Evolutionary conservation across 2,888 invertebrate genomes (phyloP), one percentile per base, ranked within the genome.

Genomic region (Scaptodrosophila latifasciaeformis): DNA sequence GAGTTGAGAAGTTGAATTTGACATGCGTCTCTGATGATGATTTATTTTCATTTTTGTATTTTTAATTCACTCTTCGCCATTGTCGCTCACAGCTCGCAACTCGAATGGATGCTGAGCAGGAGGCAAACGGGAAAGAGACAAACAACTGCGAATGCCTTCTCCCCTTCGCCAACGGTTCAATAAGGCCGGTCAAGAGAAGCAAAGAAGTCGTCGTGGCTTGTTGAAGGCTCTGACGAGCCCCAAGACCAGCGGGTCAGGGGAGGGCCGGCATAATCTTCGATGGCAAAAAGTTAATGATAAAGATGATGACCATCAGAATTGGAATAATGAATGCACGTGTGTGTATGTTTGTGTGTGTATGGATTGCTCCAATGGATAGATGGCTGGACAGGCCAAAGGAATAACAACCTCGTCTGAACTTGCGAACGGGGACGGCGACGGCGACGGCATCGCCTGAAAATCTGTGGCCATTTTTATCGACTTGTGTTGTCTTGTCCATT

Each of bases 1-100:
- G n/a, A n/a, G n/a, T n/a, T n/a, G n/a, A n/a, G n/a, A n/a, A n/a
- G n/a, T n/a, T 67, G 70, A 71, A 70, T 76, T 76, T 72, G 72
- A 67, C 72, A 72, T 69, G 76, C 76, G 72, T 67, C 74, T 69
- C 75, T 68, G 76, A 72, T 76, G 70, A 70, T 70, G 75, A 70
- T 70, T 70, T 72, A 67, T 69, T 70, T 76, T 72, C 72, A 61
- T 65, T 69, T 69, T 76, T 72, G 67, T 71, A 65, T 72, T 70
- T 70, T 70, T 70, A 70, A 70, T 70, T 70, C 70, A 71, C 71
- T 71, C 72, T 67, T 71, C 74, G 70, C 70, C 69, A 70, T 70
- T 70, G 69, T 72, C 69, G 69, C 70, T 67, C 67, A 65, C 62
- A 65, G 6, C 19, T 30, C 6, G 7, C 27, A 15, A 49, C 19